Evolutionary conservation across 2,888 invertebrate species (phyloP).

Genomic region (Eudasyphora cyanicolor): DNA sequence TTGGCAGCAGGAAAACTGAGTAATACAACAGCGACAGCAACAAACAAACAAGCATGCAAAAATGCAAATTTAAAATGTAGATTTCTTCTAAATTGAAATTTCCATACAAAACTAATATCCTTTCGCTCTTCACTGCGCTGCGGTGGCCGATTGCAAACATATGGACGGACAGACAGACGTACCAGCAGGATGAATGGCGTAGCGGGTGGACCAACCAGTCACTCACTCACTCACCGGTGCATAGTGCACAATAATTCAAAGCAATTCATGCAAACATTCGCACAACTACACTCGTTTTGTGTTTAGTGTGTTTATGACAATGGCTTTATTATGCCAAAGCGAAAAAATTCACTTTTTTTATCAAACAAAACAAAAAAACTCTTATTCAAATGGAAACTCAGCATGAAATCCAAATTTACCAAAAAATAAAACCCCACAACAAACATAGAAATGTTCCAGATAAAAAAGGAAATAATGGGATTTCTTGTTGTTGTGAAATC

Average conservation of each 20-base stretch:
- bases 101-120: conserved; percentile 20
- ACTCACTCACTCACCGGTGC: not conserved
- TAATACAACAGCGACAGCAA: no score
- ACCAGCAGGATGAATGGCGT: no score
- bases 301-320: conserved; percentile 38
- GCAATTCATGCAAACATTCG: conserved; percentile 23
- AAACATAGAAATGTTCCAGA: conserved; percentile 17
- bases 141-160: not conserved
- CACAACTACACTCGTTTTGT: not conserved
- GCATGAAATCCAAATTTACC: conserved; percentile 57
- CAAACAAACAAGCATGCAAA: not conserved
- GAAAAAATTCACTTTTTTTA: conserved; percentile 21
- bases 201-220: no score
- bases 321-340: conserved; percentile 29
- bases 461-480: conserved; percentile 17
- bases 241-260: conserved; percentile 3
- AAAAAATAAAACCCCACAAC: not conserved
- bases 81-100: conserved; percentile 22
- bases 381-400: conserved; percentile 57
- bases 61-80: conserved; percentile 21
- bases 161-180: not conserved
- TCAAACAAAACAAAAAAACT: conserved; percentile 42
- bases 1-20: not conserved
- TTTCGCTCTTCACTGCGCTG: not conserved
- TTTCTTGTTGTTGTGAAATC: not conserved